Conservation (phyloP, 2,888 invertebrate species). For the Macrosiphum euphorbiae region DNA sequence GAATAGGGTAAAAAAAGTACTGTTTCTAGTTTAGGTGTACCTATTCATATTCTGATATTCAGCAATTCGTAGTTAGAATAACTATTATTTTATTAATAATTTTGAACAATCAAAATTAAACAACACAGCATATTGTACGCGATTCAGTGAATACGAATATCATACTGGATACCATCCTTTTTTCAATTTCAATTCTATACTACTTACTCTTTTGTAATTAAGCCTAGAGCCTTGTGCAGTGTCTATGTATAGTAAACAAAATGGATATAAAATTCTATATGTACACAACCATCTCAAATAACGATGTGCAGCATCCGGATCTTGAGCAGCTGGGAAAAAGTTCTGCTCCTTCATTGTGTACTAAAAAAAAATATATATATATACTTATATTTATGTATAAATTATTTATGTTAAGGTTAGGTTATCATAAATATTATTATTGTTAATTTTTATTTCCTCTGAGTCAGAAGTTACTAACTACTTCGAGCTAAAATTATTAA, state of each 20-base stretch:
- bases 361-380: constrained; percentile 18
- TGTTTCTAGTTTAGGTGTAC: background rate
- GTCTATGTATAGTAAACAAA: background rate
- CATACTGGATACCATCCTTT: background rate
- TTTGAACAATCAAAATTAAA: background rate
- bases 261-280: background rate
- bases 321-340: constrained; percentile 5
- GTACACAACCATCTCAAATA: constrained; percentile 20
- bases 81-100: background rate
- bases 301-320: constrained; percentile 4
- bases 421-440: background rate
- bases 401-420: too few relatives aligned
- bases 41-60: background rate
- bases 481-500: background rate
- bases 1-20: background rate
- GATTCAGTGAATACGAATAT: too few relatives aligned
- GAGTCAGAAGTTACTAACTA: background rate
- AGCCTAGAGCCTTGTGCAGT: background rate
- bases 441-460: background rate
- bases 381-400: background rate
- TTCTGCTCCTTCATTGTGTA: background rate
- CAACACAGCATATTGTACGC: background rate
- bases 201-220: constrained; percentile 31
- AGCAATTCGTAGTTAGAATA: background rate
- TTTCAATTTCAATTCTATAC: background rate